Percentiles rank a stretch among this genome's conserved stretches.
Evolutionary conservation across 2,888 invertebrate genomes (phyloP).

Genomic region (Priocnemis perturbator): DNA sequence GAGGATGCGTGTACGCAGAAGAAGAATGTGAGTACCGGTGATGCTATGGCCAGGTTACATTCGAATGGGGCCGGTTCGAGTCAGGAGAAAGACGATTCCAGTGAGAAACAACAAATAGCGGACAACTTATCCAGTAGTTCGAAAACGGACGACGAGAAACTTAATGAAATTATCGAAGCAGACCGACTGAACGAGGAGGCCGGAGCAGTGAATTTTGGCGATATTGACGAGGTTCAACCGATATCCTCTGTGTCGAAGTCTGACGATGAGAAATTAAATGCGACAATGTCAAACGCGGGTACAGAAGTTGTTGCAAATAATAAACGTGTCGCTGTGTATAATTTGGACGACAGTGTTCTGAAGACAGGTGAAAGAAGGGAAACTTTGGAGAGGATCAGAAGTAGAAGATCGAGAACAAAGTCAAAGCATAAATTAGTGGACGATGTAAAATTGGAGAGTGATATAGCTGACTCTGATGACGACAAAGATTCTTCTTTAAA

Average conservation of each 20-base stretch:
- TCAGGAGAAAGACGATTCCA: neutral
- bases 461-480: slow-evolving; percentile 26
- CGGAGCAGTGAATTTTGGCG: slow-evolving; percentile 12
- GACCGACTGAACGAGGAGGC: slow-evolving; percentile 27
- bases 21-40: neutral
- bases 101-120: slow-evolving; percentile 5
- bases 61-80: neutral
- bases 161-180: slow-evolving; percentile 56
- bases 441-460: slow-evolving; percentile 7
- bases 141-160: slow-evolving; percentile 67
- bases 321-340: neutral
- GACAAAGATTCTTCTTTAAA: slow-evolving; percentile 26
- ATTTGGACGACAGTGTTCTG: neutral
- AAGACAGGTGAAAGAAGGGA: neutral
- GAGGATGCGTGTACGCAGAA: neutral
- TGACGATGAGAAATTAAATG: slow-evolving; percentile 61
- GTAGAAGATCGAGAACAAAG: neutral
- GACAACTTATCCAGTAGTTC: slow-evolving; percentile 54
- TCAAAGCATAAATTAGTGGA: neutral
- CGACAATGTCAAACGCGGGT: slow-evolving; percentile 41
- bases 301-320: neutral
- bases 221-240: slow-evolving; percentile 24
- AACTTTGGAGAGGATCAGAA: neutral
- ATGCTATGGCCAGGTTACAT: neutral
- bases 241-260: slow-evolving; percentile 52